Base-by-base conservation (phyloP, 2,888 invertebrate species). In the Oxyscelio sp. region DNA sequence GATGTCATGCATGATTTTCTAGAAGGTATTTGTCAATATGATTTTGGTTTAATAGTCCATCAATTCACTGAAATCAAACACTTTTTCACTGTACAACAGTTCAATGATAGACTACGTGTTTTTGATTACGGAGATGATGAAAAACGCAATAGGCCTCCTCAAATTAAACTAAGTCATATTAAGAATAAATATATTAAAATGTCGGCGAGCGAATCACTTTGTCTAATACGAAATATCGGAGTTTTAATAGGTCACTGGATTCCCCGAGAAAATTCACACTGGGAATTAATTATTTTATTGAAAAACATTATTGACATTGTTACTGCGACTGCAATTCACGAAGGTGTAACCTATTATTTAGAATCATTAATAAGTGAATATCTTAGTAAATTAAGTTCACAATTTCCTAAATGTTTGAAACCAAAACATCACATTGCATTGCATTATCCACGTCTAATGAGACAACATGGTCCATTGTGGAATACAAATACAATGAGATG, bases 351-450 rank as follows among this genome's bases (percentile, higher is more conserved):
- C n/a, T n/a, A n/a, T n/a, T n/a, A n/a, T n/a, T n/a, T n/a, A n/a
- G n/a, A n/a, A n/a, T n/a, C n/a, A n/a, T n/a, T n/a, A n/a, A n/a
- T n/a, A n/a, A n/a, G n/a, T 4, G 6, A 27, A 6, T 27, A 27
- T 6, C 6, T 73, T 5, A n/a, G n/a, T n/a, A n/a, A n/a, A n/a
- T n/a, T n/a, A n/a, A n/a, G n/a, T n/a, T n/a, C n/a, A n/a, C n/a
- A n/a, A n/a, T n/a, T n/a, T n/a, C n/a, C n/a, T n/a, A n/a, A n/a
- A n/a, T n/a, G 6, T 27, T 27, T 82, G 5, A 85, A 78, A 70
- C 75, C 70, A 6, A 83, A 87, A 75, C 79, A 83, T 61, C 87
- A 88, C 34, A 83, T 79, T 5, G 27, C 59, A 21, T 0, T 59
- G 1, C 71, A 71, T n/a, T 71, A 71, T 48, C 5, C 58, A 8